phyloP scores from a whole-genome alignment of 2,797 vertebrate genomes.

The Hafferia zeledoni region DNA sequence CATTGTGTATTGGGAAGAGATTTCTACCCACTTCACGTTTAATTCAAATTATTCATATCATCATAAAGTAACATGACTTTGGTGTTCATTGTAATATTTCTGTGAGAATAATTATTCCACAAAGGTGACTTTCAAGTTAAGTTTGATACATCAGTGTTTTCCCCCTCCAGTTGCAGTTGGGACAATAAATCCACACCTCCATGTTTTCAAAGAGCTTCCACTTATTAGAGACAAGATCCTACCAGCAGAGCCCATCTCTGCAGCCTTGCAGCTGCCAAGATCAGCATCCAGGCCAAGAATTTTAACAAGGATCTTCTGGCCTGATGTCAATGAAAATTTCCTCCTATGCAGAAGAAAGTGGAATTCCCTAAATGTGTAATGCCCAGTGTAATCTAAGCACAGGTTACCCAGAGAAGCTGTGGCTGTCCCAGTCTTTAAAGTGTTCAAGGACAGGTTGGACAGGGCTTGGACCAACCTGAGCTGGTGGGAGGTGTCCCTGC shows the following conservation, averaged over 20 bases:
- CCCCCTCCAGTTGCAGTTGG: background rate
- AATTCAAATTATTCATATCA: background rate
- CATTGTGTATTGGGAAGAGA: background rate
- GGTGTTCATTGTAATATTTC: background rate
- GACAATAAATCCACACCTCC: slow-evolving; percentile 3
- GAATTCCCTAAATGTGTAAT: slow-evolving; percentile 19
- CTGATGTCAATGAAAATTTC: slow-evolving; percentile 39
- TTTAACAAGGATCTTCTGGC: slow-evolving; percentile 52
- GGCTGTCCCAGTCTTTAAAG: background rate
- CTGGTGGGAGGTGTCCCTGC: background rate
- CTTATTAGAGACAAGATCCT: slow-evolving; percentile 43
- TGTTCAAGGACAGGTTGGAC: background rate
- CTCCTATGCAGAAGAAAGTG: background rate
- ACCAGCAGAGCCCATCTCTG: slow-evolving; percentile 35
- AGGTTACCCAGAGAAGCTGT: background rate
- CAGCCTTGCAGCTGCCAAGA: slow-evolving; percentile 45
- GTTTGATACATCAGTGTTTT: background rate
- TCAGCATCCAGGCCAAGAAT: slow-evolving; percentile 53
- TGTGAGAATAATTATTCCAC: background rate
- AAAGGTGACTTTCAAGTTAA: background rate
- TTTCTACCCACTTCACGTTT: background rate
- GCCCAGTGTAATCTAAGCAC: background rate
- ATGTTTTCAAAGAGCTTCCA: slow-evolving; percentile 14
- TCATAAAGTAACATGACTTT: background rate
- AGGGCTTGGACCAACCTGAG: background rate